A percentile compares a stretch with the other conserved stretches of the same genome.
These are phyloP conservation scores for Lagenorhynchus albirostris DNA, from an alignment of 2,113 vertebrate species.

Conservation along the genomic window DNA sequence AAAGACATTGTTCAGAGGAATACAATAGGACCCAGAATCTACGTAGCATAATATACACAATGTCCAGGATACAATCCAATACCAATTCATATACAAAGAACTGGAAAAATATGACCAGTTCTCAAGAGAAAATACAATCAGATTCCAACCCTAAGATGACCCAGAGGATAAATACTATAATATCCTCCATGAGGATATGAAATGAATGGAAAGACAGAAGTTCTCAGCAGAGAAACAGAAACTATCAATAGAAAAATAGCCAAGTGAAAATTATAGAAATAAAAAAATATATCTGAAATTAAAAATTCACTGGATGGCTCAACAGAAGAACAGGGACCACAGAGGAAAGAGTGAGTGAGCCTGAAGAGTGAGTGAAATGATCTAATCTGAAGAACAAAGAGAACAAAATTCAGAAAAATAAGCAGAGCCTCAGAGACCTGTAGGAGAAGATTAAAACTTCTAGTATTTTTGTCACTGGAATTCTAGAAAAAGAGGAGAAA, in stretches of 20 bases:
- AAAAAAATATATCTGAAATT: not conserved
- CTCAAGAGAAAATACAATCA: not conserved
- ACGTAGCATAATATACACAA: not conserved
- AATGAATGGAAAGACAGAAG: not conserved
- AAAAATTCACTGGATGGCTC: not conserved
- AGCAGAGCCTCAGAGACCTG: not conserved
- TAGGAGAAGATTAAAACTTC: not conserved
- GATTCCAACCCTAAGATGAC: not conserved
- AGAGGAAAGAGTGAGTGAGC: not conserved
- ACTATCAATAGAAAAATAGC: not conserved
- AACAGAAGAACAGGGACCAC: not conserved
- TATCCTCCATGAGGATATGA: not conserved
- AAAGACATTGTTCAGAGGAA: not conserved
- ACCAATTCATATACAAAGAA: not conserved
- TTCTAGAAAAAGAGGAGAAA: not conserved
- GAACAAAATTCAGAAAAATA: not conserved
- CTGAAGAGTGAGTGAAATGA: not conserved
- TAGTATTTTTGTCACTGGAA: not conserved
- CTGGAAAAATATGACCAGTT: not conserved
- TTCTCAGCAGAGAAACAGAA: not conserved
- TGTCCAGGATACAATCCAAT: not conserved
- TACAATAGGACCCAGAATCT: not conserved
- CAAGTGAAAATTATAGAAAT: not conserved
- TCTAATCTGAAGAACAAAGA: not conserved
- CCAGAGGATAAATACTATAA: not conserved